phyloP scores from a whole-genome alignment of 2,888 invertebrate genomes.

The Allophyes oxyacanthae region DNA sequence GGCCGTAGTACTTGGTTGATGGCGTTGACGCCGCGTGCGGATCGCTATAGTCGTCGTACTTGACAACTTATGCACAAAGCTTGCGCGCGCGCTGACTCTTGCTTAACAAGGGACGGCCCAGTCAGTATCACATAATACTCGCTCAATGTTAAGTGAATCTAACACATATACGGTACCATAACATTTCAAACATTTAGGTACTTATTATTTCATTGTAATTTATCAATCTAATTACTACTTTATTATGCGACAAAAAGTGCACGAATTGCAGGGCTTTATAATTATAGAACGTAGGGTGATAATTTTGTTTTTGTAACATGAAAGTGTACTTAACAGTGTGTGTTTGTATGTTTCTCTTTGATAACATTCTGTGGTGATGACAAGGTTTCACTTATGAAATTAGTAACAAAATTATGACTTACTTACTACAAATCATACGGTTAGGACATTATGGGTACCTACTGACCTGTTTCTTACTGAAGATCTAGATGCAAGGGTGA shows the following conservation, averaged over 20 bases:
- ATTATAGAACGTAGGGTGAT: constrained; percentile 3
- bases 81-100: constrained; percentile 56
- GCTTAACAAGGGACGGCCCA: constrained; percentile 58
- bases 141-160: constrained; percentile 51
- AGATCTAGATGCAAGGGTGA: constrained; percentile 82
- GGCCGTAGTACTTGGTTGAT: constrained; percentile 64
- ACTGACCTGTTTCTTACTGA: constrained; percentile 86
- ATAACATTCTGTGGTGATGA: too few relatives aligned
- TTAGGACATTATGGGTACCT: constrained; percentile 36
- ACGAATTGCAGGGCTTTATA: constrained; percentile 16
- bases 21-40: constrained; percentile 56
- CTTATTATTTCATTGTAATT: constrained; percentile 8
- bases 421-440: constrained; percentile 2
- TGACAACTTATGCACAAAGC: constrained; percentile 70
- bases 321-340: constrained; percentile 1
- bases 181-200: constrained; percentile 18
- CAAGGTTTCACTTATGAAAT: too few relatives aligned
- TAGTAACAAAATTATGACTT: too few relatives aligned
- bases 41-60: constrained; percentile 69
- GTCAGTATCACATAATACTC: constrained; percentile 52
- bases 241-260: constrained; percentile 18
- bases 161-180: constrained; percentile 22
- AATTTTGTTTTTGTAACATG: constrained; percentile 20
- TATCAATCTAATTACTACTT: constrained; percentile 1
- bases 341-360: too few relatives aligned